Percentiles rank a stretch among this genome's conserved stretches.
These are phyloP conservation scores for Colletes collaris DNA, from an alignment of 2,888 invertebrate genomes.

Conservation along the genomic window DNA sequence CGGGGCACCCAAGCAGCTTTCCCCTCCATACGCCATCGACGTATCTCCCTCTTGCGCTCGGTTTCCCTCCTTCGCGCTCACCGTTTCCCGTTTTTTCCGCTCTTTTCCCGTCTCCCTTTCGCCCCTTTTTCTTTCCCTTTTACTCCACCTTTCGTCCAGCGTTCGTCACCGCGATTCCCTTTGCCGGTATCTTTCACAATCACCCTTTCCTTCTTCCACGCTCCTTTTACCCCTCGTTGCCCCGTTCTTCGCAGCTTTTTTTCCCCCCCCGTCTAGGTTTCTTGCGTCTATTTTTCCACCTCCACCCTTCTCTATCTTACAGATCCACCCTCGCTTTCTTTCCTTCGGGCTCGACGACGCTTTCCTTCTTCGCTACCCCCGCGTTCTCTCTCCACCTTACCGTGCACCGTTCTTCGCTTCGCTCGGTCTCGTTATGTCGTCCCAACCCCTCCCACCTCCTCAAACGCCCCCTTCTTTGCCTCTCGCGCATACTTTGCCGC, in stretches of 20 bases:
- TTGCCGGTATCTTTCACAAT: slow-evolving; percentile 12
- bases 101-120: slow-evolving; percentile 4
- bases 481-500: background rate
- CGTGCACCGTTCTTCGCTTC: too few species aligned
- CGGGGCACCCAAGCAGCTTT: too few species aligned
- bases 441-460: background rate
- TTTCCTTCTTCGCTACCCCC: background rate
- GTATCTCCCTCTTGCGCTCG: too few species aligned
- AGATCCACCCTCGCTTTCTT: background rate
- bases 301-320: slow-evolving; percentile 23
- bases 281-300: slow-evolving; percentile 41
- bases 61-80: background rate
- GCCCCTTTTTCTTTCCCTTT: slow-evolving; percentile 17
- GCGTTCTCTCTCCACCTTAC: background rate
- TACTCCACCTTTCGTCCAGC: background rate
- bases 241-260: background rate
- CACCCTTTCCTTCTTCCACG: background rate
- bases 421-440: background rate
- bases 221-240: background rate
- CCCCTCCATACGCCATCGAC: too few species aligned
- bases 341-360: background rate
- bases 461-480: background rate
- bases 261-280: slow-evolving; percentile 6
- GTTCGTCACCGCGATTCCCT: slow-evolving; percentile 14
- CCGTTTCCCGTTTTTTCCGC: slow-evolving; percentile 2